Base-by-base conservation (phyloP, 2,113 vertebrate genomes). In the Ahaetulla prasina region DNA sequence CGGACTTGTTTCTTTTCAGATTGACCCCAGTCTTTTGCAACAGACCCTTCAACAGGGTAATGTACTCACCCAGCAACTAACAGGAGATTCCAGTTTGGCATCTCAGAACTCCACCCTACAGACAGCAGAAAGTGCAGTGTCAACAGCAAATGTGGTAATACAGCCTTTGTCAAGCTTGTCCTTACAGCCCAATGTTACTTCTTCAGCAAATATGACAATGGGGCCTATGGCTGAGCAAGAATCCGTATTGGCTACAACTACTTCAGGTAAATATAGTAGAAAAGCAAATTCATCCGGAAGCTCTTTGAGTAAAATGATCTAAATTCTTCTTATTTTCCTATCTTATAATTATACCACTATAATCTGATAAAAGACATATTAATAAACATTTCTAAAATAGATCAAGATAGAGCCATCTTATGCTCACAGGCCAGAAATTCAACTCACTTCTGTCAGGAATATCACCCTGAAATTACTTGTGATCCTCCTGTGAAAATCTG, bases 91-190 rank as follows among this genome's bases (percentile, higher is more conserved):
- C 0, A 95, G 93, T 93, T 94, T 98, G 49, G 87, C 98, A 80
- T 93, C 98, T 0, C 98, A 98, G 95, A 94, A 95, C 0, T 91
- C 96, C 23, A 93, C 98, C 39, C 98, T 99, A n/a, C 98, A 98
- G 85, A 54, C 98, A 0, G 43, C 96, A 0, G 99, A 99, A 87
- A 96, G 97, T 25, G 49, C 98, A 0, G 98, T 98, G 57, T 98
- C 98, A 3, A 96, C 98, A 88, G 97, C 98, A 89, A 99, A 98
- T 2, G 98, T 99, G 6, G 98, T 99, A 92, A 97, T 99, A 93
- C 99, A 99, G 95, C 99, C 99, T 30, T 96, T 99, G 93, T 97
- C 98, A 88, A 98, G 98, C 95, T 97, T 99, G 91, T 98, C 99
- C 87, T 96, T 99, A 92, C 99, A 99, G 96, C 97, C 98, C 52